A percentile compares a stretch with the other conserved stretches of the same genome.
Evolutionary conservation across 2,797 vertebrate genomes (phyloP).

Genomic region (Cossypha heuglini): DNA sequence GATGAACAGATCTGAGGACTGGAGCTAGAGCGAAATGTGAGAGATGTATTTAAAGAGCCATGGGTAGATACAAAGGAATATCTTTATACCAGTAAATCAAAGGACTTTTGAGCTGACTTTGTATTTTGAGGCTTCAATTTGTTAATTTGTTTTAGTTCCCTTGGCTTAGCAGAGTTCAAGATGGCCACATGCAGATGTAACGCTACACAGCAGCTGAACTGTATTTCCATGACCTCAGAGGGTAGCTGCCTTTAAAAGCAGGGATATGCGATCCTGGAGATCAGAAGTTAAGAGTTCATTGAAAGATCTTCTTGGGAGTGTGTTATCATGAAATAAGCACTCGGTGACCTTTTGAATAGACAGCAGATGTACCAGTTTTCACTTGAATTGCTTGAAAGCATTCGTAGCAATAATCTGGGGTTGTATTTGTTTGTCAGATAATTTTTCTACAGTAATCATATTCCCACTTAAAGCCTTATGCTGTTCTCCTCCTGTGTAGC

Average conservation of each 20-base stretch:
- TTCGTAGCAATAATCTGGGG: not conserved
- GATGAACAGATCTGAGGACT: not conserved
- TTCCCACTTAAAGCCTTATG: not conserved
- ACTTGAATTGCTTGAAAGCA: not conserved
- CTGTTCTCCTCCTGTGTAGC: not conserved
- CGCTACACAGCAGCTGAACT: not conserved
- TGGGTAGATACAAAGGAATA: not conserved
- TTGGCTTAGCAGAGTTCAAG: conserved; percentile 15
- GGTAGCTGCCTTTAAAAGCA: not conserved
- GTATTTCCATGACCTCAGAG: conserved; percentile 26
- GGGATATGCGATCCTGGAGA: not conserved
- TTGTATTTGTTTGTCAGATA: not conserved
- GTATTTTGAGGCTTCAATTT: not conserved
- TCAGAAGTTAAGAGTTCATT: conserved; percentile 13
- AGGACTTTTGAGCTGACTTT: not conserved
- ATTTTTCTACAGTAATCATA: not conserved
- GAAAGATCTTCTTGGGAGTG: not conserved
- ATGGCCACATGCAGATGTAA: conserved; percentile 15
- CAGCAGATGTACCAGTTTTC: not conserved
- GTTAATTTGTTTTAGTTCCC: conserved; percentile 7
- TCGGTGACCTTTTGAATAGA: not conserved
- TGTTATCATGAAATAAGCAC: not conserved
- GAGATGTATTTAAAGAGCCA: not conserved
- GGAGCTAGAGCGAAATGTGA: not conserved
- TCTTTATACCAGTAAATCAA: not conserved